phyloP scores from a whole-genome alignment of 2,113 vertebrate species.

The Brachyhypopomus gauderio region DNA sequence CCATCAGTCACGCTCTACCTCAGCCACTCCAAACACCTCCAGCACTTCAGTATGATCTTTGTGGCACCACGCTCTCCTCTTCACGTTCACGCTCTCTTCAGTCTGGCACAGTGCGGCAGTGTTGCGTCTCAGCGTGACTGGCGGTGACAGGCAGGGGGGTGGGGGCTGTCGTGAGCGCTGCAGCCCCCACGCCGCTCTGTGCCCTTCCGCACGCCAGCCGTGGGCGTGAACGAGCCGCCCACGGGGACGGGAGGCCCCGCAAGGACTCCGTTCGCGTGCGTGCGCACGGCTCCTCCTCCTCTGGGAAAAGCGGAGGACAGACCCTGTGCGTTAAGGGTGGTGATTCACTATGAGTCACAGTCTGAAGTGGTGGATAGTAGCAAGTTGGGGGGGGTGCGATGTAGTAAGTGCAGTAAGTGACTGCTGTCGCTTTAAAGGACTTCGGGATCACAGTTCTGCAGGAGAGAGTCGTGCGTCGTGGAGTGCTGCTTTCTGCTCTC shows the following conservation, averaged over 20 bases:
- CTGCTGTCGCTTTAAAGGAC: slow-evolving; percentile 5
- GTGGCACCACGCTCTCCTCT: not conserved
- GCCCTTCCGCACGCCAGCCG: slow-evolving; percentile 50
- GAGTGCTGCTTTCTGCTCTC: no score
- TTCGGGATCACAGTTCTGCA: not conserved
- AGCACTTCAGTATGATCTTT: slow-evolving; percentile 18
- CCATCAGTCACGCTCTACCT: slow-evolving; percentile 16
- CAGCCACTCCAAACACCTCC: slow-evolving; percentile 28
- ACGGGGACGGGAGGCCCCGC: slow-evolving; percentile 47
- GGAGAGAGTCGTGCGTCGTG: no score
- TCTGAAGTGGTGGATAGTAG: slow-evolving; percentile 26
- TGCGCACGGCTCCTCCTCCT: slow-evolving; percentile 18
- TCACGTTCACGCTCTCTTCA: slow-evolving; percentile 16
- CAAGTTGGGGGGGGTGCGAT: not conserved
- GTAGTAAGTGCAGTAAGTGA: not conserved
- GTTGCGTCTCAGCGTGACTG: slow-evolving; percentile 47
- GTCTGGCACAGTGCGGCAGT: slow-evolving; percentile 37
- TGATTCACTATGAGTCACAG: not conserved
- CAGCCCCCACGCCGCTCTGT: slow-evolving; percentile 49
- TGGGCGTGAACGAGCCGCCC: slow-evolving; percentile 55
- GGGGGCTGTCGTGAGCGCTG: slow-evolving; percentile 48
- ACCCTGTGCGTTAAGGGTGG: not conserved
- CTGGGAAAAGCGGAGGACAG: not conserved
- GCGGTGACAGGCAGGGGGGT: slow-evolving; percentile 54
- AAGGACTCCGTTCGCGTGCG: slow-evolving; percentile 31